Percentiles rank a stretch among this genome's conserved stretches.
Conservation (phyloP, 2,888 invertebrate species). For the Tetragonisca angustula region DNA sequence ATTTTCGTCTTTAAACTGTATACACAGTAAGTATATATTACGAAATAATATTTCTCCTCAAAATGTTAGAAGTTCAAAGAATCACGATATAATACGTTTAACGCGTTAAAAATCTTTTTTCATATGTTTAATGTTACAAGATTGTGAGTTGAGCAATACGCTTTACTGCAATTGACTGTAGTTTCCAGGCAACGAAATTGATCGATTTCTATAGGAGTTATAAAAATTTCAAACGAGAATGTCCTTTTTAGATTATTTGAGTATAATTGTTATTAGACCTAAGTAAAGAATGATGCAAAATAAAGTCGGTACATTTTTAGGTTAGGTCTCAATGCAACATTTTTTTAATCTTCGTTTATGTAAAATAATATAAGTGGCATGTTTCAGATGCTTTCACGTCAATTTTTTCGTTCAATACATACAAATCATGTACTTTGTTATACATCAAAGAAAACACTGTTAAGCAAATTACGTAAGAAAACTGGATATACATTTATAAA, state of each 20-base stretch:
- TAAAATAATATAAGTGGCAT: background rate
- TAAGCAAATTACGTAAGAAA: constrained; percentile 94
- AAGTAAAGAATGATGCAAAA: background rate
- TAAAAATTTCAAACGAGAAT: constrained; percentile 4
- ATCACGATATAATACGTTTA: background rate
- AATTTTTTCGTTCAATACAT: constrained; percentile 86
- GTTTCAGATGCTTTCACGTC: constrained; percentile 87
- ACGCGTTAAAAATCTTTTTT: background rate
- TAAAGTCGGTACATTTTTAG: constrained; percentile 24
- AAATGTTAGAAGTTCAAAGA: background rate
- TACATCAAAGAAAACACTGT: constrained; percentile 88
- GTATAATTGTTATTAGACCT: background rate
- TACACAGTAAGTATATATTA: constrained; percentile 37
- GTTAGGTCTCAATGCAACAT: constrained; percentile 22
- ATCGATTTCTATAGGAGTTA: constrained; percentile 70
- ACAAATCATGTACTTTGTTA: constrained; percentile 86
- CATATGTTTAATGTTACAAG: background rate
- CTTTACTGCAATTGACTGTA: constrained; percentile 74
- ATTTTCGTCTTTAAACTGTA: constrained; percentile 8
- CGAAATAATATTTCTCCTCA: background rate
- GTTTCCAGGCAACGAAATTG: constrained; percentile 80
- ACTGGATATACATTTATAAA: constrained; percentile 98
- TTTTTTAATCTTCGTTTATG: background rate
- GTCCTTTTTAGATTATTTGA: background rate
- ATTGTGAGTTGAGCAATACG: constrained; percentile 24